Conservation (phyloP, 1,140 invertebrate genomes). For the Teleopsis dalmanni region DNA sequence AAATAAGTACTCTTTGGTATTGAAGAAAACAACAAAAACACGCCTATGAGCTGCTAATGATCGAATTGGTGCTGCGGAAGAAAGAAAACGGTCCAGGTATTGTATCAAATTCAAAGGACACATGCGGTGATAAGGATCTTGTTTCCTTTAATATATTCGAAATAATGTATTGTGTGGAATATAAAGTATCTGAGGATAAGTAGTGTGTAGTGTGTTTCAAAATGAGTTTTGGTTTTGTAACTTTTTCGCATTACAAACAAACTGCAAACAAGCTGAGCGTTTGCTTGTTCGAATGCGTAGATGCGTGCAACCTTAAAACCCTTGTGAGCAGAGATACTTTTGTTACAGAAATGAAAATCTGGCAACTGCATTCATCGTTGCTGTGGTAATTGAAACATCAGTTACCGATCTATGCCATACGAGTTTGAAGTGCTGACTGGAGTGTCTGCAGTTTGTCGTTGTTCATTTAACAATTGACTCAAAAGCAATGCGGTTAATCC, state of each 20-base stretch:
- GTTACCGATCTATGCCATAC: neutral
- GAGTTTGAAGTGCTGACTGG: neutral
- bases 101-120: too few species aligned
- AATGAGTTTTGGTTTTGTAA: neutral
- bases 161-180: neutral
- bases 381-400: conserved; percentile 8
- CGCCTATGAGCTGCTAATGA: too few species aligned
- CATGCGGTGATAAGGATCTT: conserved; percentile 11
- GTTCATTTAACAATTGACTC: conserved; percentile 13
- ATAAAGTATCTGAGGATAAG: neutral
- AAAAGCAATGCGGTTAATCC: conserved; percentile 7
- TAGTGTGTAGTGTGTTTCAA: neutral
- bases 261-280: neutral
- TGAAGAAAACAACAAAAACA: too few species aligned
- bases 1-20: too few species aligned
- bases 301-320: neutral
- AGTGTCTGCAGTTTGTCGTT: conserved; percentile 5
- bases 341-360: conserved; percentile 1
- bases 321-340: conserved; percentile 1
- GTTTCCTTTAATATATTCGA: neutral
- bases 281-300: too few species aligned
- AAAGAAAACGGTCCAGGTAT: too few species aligned
- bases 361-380: neutral
- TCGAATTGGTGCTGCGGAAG: too few species aligned
- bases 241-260: neutral